Conservation (phyloP, 1,140 invertebrate genomes). For the Pseudomyrmex pallidus region DNA sequence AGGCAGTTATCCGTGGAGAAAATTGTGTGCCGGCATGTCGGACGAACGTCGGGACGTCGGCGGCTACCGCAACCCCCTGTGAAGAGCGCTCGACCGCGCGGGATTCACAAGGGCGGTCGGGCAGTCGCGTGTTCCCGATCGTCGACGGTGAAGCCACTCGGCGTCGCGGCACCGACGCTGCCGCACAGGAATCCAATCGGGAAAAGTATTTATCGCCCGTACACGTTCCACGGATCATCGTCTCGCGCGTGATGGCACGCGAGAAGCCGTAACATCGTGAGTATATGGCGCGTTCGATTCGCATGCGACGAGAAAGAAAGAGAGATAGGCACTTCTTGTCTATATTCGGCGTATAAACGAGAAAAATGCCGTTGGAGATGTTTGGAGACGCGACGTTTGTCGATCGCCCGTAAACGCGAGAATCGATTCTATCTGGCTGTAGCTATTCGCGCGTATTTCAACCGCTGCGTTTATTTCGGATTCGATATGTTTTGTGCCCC, state of each 20-base stretch:
- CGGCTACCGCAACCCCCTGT: conserved; percentile 48
- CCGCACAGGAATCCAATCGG: conserved; percentile 65
- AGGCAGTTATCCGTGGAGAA: conserved; percentile 11
- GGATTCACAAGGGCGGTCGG: conserved; percentile 64
- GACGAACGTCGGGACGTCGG: conserved; percentile 62
- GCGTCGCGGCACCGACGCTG: background rate
- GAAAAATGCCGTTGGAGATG: background rate
- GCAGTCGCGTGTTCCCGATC: conserved; percentile 78
- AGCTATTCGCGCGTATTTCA: background rate
- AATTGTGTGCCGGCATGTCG: conserved; percentile 66
- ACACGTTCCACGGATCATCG: background rate
- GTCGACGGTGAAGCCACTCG: conserved; percentile 64
- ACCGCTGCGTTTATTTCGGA: background rate
- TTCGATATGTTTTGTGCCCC: conserved; percentile 5
- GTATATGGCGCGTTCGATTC: conserved; percentile 43
- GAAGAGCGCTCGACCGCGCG: conserved; percentile 32
- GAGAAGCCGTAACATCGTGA: conserved; percentile 49
- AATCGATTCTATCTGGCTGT: conserved; percentile 19
- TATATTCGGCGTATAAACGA: no score
- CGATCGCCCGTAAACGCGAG: no score
- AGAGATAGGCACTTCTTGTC: no score
- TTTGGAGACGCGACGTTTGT: no score
- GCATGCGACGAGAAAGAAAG: background rate
- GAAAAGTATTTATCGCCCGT: conserved; percentile 35
- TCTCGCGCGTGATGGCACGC: conserved; percentile 42